phyloP scores from a whole-genome alignment of 2,888 invertebrate species.

The Acrobasis suavella region DNA sequence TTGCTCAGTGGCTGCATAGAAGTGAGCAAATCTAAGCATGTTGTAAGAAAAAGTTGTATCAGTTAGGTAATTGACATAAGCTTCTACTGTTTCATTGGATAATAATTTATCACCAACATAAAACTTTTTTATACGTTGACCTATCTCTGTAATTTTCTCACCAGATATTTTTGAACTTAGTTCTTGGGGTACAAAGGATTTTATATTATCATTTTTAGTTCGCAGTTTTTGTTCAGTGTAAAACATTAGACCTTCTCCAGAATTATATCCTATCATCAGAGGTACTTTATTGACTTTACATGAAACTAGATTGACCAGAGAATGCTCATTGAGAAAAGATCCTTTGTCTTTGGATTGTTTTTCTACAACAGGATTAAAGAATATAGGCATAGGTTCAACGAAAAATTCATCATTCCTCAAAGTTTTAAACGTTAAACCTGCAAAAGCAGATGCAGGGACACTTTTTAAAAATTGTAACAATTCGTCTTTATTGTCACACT shows the following conservation, averaged over 20 bases:
- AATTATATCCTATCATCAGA: constrained; percentile 46
- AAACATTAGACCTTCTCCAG: constrained; percentile 43
- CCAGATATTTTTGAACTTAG: constrained; percentile 33
- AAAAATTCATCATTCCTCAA: constrained; percentile 40
- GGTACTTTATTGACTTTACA: constrained; percentile 42
- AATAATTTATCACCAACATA: constrained; percentile 40
- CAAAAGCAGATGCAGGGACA: constrained; percentile 37
- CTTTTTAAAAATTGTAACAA: constrained; percentile 39
- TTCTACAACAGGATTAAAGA: constrained; percentile 51
- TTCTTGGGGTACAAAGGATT: constrained; percentile 42
- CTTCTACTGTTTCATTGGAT: constrained; percentile 32
- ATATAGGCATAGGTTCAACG: constrained; percentile 41
- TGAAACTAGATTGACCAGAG: constrained; percentile 38
- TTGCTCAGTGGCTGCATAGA: constrained; percentile 29
- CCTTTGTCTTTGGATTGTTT: constrained; percentile 40
- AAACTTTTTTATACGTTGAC: constrained; percentile 38
- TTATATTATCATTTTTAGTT: constrained; percentile 39
- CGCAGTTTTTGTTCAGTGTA: constrained; percentile 34
- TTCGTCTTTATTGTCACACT: constrained; percentile 33
- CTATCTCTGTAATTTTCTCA: constrained; percentile 34
- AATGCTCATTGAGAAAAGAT: constrained; percentile 43
- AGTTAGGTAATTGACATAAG: constrained; percentile 33
- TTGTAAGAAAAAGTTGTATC: constrained; percentile 40
- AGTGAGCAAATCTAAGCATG: constrained; percentile 36
- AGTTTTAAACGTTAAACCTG: constrained; percentile 38